These are phyloP conservation scores for Eueremaeus valkanovi DNA, from an alignment of 2,888 invertebrate genomes.

Conservation along the genomic window DNA sequence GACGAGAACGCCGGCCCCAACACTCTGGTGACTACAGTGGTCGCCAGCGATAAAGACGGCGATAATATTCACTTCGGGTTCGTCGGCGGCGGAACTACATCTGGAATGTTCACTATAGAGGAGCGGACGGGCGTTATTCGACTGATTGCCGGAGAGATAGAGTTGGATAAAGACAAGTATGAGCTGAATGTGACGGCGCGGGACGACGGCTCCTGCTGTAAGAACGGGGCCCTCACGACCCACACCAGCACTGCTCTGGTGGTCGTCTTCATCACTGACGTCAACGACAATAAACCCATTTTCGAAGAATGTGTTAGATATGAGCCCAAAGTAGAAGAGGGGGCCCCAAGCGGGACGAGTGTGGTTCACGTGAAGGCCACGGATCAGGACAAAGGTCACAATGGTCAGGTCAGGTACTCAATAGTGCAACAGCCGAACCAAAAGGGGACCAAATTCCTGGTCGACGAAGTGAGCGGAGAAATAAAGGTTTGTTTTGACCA, in stretches of 20 bases:
- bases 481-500: no score
- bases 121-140: slow-evolving; percentile 89
- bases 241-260: slow-evolving; percentile 92
- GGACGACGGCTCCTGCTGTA: slow-evolving; percentile 96
- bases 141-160: slow-evolving; percentile 77
- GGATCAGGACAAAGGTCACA: slow-evolving; percentile 87
- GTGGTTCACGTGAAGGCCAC: slow-evolving; percentile 83
- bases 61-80: slow-evolving; percentile 86
- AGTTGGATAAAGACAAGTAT: slow-evolving; percentile 86
- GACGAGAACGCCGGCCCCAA: slow-evolving; percentile 94
- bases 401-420: slow-evolving; percentile 69
- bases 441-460: slow-evolving; percentile 90
- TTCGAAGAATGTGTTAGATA: slow-evolving; percentile 91
- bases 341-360: slow-evolving; percentile 86
- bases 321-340: slow-evolving; percentile 89
- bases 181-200: slow-evolving; percentile 93
- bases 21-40: slow-evolving; percentile 90
- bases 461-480: slow-evolving; percentile 91
- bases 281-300: slow-evolving; percentile 93
- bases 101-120: slow-evolving; percentile 90
- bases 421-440: slow-evolving; percentile 93
- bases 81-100: slow-evolving; percentile 76
- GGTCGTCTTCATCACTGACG: slow-evolving; percentile 92
- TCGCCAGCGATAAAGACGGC: slow-evolving; percentile 94
- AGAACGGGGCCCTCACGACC: slow-evolving; percentile 76